Conservation (phyloP, 2,888 invertebrate genomes). For the Halictus ligatus region DNA sequence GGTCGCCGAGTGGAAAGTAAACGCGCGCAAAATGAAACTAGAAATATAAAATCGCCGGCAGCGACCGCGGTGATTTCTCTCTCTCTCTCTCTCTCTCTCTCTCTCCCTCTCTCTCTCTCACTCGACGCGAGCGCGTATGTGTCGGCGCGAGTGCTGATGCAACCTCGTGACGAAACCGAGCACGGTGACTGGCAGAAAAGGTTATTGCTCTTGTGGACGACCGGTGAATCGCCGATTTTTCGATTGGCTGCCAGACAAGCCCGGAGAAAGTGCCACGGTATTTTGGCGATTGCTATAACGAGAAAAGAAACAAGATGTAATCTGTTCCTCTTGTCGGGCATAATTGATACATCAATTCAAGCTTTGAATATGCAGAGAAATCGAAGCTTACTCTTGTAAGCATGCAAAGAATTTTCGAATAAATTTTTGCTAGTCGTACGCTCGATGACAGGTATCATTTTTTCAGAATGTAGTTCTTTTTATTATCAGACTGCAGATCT, state of each 20-base stretch:
- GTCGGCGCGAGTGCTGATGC: background rate
- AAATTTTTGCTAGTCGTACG: background rate
- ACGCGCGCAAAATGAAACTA: conserved; percentile 41
- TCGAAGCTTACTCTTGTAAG: background rate
- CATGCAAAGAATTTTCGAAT: background rate
- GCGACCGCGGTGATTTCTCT: conserved; percentile 10
- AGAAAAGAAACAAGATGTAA: background rate
- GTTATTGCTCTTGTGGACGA: conserved; percentile 48
- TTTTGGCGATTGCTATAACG: background rate
- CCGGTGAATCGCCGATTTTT: conserved; percentile 30
- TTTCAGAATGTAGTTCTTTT: no score
- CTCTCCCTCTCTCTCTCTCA: background rate
- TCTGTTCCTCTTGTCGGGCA: background rate
- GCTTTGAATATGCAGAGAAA: background rate
- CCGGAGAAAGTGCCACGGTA: background rate
- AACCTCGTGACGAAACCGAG: conserved; percentile 13
- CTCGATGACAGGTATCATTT: background rate
- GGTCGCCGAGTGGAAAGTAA: conserved; percentile 42
- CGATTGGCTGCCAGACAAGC: conserved; percentile 19
- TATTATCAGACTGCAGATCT: background rate
- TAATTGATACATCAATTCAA: background rate
- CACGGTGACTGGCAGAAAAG: conserved; percentile 42
- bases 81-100: no score
- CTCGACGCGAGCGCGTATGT: background rate
- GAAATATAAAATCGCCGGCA: conserved; percentile 31